A percentile compares a stretch with the other conserved stretches of the same genome.
These are phyloP conservation scores for Lophura nycthemera DNA, from an alignment of 2,113 vertebrate species.

Conservation along the genomic window DNA sequence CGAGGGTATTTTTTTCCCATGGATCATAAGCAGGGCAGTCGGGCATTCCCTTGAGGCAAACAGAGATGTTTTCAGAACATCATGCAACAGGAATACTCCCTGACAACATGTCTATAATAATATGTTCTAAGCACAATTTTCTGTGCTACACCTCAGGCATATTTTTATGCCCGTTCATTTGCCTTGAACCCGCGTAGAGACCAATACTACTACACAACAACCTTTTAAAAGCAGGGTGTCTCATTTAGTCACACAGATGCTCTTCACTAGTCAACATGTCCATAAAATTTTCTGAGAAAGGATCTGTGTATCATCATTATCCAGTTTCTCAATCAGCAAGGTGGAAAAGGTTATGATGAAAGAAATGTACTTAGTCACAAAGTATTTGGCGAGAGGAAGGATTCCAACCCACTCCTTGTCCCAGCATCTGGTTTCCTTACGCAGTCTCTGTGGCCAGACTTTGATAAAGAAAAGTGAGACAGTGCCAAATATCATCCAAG, in stretches of 20 bases:
- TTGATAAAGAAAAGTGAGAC: conserved; percentile 34
- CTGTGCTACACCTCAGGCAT: conserved; percentile 41
- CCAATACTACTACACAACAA: not conserved
- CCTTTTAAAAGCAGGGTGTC: not conserved
- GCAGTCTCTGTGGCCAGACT: not conserved
- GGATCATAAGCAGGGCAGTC: conserved; percentile 52
- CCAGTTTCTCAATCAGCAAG: conserved; percentile 33
- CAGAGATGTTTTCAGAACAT: conserved; percentile 69
- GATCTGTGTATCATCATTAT: conserved; percentile 15
- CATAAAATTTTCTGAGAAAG: conserved; percentile 20
- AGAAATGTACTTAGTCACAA: conserved; percentile 33
- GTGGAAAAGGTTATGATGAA: conserved; percentile 47
- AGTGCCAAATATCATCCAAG: not conserved
- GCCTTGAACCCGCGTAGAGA: not conserved
- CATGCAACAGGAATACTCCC: conserved; percentile 47
- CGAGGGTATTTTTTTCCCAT: conserved; percentile 44
- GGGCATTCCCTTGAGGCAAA: conserved; percentile 58
- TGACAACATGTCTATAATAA: conserved; percentile 57
- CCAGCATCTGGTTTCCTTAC: conserved; percentile 12
- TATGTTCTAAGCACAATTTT: conserved; percentile 33
- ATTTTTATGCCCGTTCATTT: conserved; percentile 27
- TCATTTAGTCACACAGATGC: not conserved
- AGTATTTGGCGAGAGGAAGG: not conserved
- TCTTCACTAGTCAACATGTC: not conserved
- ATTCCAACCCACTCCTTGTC: not conserved